Base-by-base conservation (phyloP, 2,888 invertebrate species). In the Schizotus pectinicornis region DNA sequence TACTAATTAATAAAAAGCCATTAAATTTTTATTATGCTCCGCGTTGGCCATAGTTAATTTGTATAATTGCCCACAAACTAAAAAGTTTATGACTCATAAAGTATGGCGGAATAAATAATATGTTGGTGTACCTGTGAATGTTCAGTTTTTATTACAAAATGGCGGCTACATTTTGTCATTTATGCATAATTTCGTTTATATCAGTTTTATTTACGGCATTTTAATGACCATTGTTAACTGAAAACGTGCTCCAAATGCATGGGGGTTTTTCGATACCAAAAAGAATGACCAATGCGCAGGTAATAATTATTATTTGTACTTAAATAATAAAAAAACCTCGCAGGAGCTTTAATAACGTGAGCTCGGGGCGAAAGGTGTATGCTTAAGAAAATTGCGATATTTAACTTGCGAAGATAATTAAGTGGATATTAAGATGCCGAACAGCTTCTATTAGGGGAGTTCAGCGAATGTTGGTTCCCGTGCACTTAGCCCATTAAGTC, bases 61-160 rank as follows among this genome's bases (percentile, higher is more conserved):
- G 74, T 76, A 74, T 77, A 77, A 77, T 77, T 76, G 74, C 72
- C 70, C 67, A 71, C 73, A 73, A 71, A 74, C 74, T 74, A 71
- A 76, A 75, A 75, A 74, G 67, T 74, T 77, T 76, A 76, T 65
- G 75, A 70, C 56, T 69, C 73, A 73, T 76, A 75, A 77, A 77
- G 67, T 71, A 73, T 70, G 68, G 65, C 61, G 71, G 74, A 74
- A 75, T 76, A 76, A 76, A 76, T 76, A 74, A 74, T 75, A 76
- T 71, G 69, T 70, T 73, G 64, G 70, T 67, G 62, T 69, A 70
- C 70, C 70, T 72, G 68, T 69, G 72, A 69, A 65, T 68, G 54
- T 70, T 71, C 67, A 66, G 67, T 66, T 70, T 74, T 72, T 74
- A 73, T 70, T 64, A 66, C 69, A 69, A 71, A 66, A 72, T 70